These are phyloP conservation scores for Paracentrotus lividus DNA, from an alignment of 53 echinoderm and acorn worm genomes.

Conservation along the genomic window DNA sequence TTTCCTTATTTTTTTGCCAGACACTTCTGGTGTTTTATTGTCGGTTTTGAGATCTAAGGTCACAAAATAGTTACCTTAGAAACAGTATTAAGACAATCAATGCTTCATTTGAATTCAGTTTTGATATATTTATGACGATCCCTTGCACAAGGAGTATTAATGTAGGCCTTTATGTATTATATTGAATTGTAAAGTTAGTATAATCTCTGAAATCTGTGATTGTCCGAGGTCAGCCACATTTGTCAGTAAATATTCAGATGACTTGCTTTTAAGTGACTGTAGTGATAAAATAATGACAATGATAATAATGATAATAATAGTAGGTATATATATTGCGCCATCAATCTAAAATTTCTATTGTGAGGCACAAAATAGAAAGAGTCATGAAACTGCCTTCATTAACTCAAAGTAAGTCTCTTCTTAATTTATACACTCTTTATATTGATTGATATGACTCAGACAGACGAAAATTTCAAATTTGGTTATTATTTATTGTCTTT, in stretches of 20 bases:
- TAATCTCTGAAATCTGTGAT: neutral
- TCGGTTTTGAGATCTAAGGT: neutral
- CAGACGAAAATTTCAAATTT: neutral
- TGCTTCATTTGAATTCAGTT: neutral
- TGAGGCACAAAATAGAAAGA: too few species aligned
- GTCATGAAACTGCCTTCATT: too few species aligned
- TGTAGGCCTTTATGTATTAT: neutral
- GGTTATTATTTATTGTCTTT: neutral
- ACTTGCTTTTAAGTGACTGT: too few species aligned
- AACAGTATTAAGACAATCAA: constrained; percentile 30
- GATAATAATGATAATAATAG: too few species aligned
- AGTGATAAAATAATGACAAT: too few species aligned
- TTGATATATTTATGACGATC: neutral
- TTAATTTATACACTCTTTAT: too few species aligned
- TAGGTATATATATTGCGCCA: too few species aligned
- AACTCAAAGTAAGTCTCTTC: too few species aligned
- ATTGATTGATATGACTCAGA: too few species aligned
- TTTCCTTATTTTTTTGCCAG: too few species aligned
- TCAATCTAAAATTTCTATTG: too few species aligned
- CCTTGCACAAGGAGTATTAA: neutral
- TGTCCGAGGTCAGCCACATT: neutral
- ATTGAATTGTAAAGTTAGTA: neutral
- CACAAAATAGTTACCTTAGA: neutral
- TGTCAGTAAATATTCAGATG: neutral
- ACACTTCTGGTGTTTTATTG: neutral